phyloP scores from a whole-genome alignment of 2,888 invertebrate species.

The Tipula confusa region DNA sequence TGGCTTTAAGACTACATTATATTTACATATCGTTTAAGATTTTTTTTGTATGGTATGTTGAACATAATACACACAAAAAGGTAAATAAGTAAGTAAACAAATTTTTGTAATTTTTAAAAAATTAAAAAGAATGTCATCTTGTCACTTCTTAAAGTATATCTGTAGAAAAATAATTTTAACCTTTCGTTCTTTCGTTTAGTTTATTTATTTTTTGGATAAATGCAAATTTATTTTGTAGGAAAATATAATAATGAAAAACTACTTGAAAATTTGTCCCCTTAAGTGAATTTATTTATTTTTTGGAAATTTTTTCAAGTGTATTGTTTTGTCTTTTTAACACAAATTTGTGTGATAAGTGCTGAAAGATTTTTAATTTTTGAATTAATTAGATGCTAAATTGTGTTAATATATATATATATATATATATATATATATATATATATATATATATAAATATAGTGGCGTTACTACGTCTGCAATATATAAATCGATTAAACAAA shows the following conservation, averaged over 20 bases:
- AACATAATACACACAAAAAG: not conserved
- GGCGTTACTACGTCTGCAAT: not conserved
- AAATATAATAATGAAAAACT: not conserved
- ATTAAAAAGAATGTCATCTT: slow-evolving; percentile 25
- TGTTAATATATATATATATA: not conserved
- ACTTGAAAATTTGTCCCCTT: slow-evolving; percentile 20
- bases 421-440: not conserved
- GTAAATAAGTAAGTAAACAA: slow-evolving; percentile 3
- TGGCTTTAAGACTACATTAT: not conserved
- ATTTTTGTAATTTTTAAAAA: not conserved
- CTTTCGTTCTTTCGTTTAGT: not conserved
- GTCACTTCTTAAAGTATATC: not conserved
- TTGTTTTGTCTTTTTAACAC: slow-evolving; percentile 17
- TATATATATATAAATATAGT: not conserved
- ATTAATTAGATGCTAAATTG: not conserved
- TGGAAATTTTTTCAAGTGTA: not conserved
- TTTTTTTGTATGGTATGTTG: not conserved
- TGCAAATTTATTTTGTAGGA: not conserved
- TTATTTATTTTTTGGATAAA: not conserved
- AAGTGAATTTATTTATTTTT: slow-evolving; percentile 15
- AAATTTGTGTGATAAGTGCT: not conserved
- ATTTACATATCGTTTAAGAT: slow-evolving; percentile 5
- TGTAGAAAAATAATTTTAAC: not conserved
- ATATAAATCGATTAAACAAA: slow-evolving; percentile 6
- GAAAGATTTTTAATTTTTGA: not conserved